Evolutionary conservation across 2,888 invertebrate genomes (phyloP).

Genomic region (Allacma fusca): DNA sequence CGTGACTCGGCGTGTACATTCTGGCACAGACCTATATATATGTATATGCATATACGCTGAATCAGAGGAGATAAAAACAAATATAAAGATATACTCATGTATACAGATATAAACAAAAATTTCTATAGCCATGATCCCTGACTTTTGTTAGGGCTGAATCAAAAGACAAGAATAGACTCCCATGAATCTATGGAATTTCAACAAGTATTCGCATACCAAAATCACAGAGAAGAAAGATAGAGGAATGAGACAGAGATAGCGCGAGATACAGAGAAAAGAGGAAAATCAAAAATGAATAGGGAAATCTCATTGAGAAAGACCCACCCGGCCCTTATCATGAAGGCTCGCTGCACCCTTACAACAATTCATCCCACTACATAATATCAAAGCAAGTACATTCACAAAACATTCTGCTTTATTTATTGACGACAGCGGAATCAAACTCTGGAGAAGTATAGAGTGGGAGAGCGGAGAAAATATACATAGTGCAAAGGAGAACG

Average conservation of each 20-base stretch:
- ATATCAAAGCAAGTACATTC: neutral
- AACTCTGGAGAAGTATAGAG: neutral
- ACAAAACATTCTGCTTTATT: constrained; percentile 28
- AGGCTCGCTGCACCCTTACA: neutral
- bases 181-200: constrained; percentile 20
- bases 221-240: neutral
- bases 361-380: neutral
- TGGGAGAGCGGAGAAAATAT: neutral
- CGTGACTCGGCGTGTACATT: no score
- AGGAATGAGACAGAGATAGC: neutral
- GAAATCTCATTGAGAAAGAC: constrained; percentile 14
- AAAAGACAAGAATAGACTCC: constrained; percentile 21
- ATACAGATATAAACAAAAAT: no score
- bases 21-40: no score
- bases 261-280: constrained; percentile 21
- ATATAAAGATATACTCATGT: no score
- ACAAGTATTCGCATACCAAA: neutral
- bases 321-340: constrained; percentile 3
- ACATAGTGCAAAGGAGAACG: neutral
- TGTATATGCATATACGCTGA: no score
- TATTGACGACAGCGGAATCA: constrained; percentile 32
- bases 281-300: constrained; percentile 13
- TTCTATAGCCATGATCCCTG: no score
- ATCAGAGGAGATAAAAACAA: no score
- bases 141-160: neutral